Evolutionary conservation across 2,888 invertebrate species (phyloP), one percentile per base, ranked within the genome.

Genomic region (Cerastis rubricosa): DNA sequence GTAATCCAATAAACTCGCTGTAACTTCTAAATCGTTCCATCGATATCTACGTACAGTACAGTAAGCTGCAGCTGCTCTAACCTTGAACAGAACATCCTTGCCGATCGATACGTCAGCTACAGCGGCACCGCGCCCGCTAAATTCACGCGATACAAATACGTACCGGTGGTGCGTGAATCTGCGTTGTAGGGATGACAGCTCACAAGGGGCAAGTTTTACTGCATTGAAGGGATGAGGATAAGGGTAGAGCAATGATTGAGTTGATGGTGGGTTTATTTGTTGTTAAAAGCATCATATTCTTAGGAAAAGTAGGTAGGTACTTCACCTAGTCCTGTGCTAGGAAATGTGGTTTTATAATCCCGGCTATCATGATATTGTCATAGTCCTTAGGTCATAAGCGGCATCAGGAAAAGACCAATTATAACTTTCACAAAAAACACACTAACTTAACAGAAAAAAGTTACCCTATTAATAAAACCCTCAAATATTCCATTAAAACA

Each of bases 51-150:
- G 40, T 47, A 51, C n/a, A 22, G 61, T 22, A n/a, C 40, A n/a
- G 45, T 57, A 25, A 35, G 63, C 25, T 70, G 78, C 69, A 84
- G 49, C 69, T 69, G 76, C 71, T 71, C 9, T 40, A 45, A 57
- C 74, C 74, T 68, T 68, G 82, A 57, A 63, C 67, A 59, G 64
- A 59, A 29, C 25, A 35, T 70, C 68, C 66, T 76, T 57, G 19
- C 29, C 9, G 75, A 74, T 84, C 81, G 69, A 81, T 84, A 81
- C 81, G 71, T 84, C 78, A 81, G 29, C 29, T 29, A 35, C 59
- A 59, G 59, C 75, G 65, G 49, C 65, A n/a, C 43, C 54, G 51
- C 71, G 25, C 64, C 8, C 40, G n/a, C 5, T 76, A 65, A 65
- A 35, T 61, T 57, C 71, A 64, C 65, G 65, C 71, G 54, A 19